Evolutionary conservation across 2,113 vertebrate genomes (phyloP).

Genomic region (Semnornis frantzii): DNA sequence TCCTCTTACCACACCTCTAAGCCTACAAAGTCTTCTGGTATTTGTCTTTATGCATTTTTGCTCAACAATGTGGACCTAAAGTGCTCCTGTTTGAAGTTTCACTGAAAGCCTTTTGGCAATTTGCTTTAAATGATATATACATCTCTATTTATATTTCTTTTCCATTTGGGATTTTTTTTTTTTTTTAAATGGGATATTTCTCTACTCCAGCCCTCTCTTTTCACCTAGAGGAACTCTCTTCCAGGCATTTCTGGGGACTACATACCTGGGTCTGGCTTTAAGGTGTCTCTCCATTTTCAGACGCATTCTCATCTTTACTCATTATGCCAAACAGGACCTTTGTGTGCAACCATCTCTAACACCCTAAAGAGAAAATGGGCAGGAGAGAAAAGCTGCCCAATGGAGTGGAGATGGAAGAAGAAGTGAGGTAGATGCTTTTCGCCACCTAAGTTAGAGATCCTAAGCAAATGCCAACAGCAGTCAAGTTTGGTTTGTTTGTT

Average conservation of each 20-base stretch:
- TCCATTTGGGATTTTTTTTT: not conserved
- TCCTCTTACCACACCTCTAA: not conserved
- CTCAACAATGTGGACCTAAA: not conserved
- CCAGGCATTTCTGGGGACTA: not conserved
- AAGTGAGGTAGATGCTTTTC: not conserved
- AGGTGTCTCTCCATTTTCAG: not conserved
- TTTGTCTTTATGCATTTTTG: not conserved
- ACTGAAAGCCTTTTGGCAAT: not conserved
- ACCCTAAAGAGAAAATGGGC: not conserved
- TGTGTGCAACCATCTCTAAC: accelerated
- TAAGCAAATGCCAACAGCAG: not conserved
- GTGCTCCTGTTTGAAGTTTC: not conserved
- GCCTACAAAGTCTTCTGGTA: not conserved
- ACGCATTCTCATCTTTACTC: not conserved
- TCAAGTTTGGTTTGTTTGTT: too few species aligned
- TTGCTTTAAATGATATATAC: not conserved
- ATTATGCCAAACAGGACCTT: not conserved
- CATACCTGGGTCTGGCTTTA: not conserved
- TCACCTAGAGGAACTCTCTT: not conserved
- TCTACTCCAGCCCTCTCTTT: not conserved
- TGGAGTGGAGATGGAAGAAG: not conserved
- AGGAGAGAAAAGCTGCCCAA: not conserved
- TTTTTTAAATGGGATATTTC: not conserved
- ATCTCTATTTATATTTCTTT: not conserved
- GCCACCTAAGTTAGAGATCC: not conserved